Evolutionary conservation across 2,797 vertebrate species (phyloP).

Genomic region (Glossophaga mutica): DNA sequence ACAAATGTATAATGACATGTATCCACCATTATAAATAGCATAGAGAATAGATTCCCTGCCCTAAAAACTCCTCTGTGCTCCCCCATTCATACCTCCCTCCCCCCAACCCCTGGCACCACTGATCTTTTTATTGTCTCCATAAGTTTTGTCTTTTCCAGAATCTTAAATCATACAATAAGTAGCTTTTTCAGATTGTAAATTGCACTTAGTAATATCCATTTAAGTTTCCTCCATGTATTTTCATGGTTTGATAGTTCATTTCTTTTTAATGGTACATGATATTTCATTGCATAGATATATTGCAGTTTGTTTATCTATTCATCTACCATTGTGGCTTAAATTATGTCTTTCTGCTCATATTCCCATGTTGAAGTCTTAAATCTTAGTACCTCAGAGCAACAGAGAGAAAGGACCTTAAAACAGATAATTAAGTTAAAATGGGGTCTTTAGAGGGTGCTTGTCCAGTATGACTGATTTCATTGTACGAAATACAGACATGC

Average conservation of each 20-base stretch:
- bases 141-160: neutral
- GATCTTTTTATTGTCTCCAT: neutral
- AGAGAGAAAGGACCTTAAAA: neutral
- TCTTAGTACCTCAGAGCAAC: neutral
- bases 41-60: neutral
- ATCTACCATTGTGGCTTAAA: neutral
- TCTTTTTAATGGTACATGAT: neutral
- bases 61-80: neutral
- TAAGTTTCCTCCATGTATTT: neutral
- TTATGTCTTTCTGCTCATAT: neutral
- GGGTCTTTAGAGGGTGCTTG: neutral
- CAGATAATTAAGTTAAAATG: neutral
- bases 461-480: neutral
- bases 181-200: neutral
- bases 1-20: neutral
- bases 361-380: neutral
- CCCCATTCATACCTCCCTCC: neutral
- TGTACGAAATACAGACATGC: neutral
- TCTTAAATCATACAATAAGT: neutral
- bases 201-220: neutral
- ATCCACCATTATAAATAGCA: neutral
- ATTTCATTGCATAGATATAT: neutral
- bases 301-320: neutral
- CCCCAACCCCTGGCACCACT: neutral
- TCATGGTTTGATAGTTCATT: neutral